Evolutionary conservation across 1,140 invertebrate genomes (phyloP).

Genomic region (Caenorhabditis latens): DNA sequence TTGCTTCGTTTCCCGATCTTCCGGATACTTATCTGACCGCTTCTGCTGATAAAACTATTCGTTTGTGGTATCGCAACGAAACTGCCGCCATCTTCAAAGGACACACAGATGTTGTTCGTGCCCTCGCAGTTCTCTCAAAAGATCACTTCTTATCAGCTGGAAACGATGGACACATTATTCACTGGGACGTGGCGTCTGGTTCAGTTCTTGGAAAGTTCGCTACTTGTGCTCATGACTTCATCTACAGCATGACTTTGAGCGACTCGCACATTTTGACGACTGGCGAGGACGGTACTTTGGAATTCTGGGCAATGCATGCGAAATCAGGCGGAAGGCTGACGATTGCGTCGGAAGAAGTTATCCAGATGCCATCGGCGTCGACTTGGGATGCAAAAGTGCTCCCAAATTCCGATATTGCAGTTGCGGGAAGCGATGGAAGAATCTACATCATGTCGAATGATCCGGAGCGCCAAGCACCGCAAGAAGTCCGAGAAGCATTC

Average conservation of each 20-base stretch:
- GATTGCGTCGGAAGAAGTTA: background rate
- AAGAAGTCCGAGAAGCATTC: constrained; percentile 82
- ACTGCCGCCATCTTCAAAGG: constrained; percentile 80
- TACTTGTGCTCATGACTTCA: constrained; percentile 82
- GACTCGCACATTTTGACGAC: constrained; percentile 72
- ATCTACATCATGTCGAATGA: constrained; percentile 88
- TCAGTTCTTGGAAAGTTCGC: constrained; percentile 1
- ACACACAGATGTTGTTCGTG: constrained; percentile 91
- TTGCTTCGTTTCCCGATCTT: constrained; percentile 82
- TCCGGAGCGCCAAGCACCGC: constrained; percentile 82
- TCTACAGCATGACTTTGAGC: constrained; percentile 86
- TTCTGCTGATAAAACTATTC: constrained; percentile 91
- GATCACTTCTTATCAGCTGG: constrained; percentile 87
- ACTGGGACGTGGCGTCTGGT: background rate
- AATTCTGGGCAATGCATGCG: constrained; percentile 10
- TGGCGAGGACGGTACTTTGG: constrained; percentile 21
- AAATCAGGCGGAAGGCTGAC: background rate
- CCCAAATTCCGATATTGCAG: constrained; percentile 91
- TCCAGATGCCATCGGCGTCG: background rate
- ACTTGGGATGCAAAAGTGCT: constrained; percentile 86
- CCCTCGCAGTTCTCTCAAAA: constrained; percentile 83
- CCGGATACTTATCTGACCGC: constrained; percentile 77
- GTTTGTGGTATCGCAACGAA: constrained; percentile 84
- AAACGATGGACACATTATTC: constrained; percentile 80
- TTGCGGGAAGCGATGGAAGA: constrained; percentile 87